These are phyloP conservation scores for Drosophila teissieri DNA, from an alignment of 1,140 invertebrate genomes.

Conservation along the genomic window DNA sequence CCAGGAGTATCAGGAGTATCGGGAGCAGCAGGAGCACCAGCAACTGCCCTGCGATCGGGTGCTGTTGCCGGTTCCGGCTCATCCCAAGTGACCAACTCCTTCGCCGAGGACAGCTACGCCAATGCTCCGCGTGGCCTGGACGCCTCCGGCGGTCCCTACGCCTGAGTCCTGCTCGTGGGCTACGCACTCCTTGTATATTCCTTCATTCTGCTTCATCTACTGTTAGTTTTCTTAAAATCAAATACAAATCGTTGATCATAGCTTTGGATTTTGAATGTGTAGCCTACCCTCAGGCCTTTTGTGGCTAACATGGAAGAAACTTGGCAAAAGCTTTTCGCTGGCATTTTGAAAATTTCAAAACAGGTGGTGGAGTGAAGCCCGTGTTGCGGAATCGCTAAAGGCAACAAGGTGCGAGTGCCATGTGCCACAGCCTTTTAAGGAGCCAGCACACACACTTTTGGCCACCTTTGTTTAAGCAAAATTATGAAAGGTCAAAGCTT, in stretches of 20 bases:
- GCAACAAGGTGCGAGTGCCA: not conserved
- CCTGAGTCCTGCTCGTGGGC: slow-evolving; percentile 34
- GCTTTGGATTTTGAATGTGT: not conserved
- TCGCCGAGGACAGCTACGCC: slow-evolving; percentile 43
- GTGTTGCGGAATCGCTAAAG: slow-evolving; percentile 8
- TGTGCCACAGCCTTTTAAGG: slow-evolving; percentile 5
- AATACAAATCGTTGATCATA: slow-evolving; percentile 26
- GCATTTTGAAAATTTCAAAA: slow-evolving; percentile 10
- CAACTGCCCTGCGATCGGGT: not conserved
- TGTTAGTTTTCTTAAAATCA: slow-evolving; percentile 52
- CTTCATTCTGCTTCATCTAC: slow-evolving; percentile 47
- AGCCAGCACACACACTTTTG: not conserved
- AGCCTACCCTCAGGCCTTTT: slow-evolving; percentile 25
- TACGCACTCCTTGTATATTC: slow-evolving; percentile 38
- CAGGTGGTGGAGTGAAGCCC: slow-evolving; percentile 4
- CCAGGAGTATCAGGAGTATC: not conserved
- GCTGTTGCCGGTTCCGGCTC: not conserved
- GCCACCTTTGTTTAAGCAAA: no score
- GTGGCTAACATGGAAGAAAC: not conserved
- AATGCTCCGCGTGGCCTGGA: slow-evolving; percentile 41
- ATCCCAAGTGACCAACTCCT: slow-evolving; percentile 11
- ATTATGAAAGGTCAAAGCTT: slow-evolving; percentile 16
- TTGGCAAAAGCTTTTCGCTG: slow-evolving; percentile 15
- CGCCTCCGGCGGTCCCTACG: slow-evolving; percentile 45
- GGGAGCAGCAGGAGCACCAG: not conserved